Evolutionary conservation across 2,888 invertebrate genomes (phyloP), one percentile per base, ranked within the genome.

Genomic region (Drosophila longiperda): DNA sequence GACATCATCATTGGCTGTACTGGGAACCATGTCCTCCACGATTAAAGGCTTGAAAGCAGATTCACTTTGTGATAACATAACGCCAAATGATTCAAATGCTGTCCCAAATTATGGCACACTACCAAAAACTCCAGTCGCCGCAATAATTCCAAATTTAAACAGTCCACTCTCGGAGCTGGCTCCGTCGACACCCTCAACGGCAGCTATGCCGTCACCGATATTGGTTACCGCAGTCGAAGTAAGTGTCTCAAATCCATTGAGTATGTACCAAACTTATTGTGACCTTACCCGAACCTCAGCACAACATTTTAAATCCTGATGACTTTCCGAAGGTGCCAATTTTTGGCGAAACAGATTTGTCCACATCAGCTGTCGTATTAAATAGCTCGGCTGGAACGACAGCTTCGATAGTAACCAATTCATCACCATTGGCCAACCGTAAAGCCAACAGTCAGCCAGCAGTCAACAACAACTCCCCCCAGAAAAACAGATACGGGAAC

Each of bases 331-430:
- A 81, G 57, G 68, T 83, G 40, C 84, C 90, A 52, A 68, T 70
- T 32, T 54, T 77, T 29, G 72, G 68, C 11, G 84, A 86, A 17
- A 66, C 66, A 23, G 87, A 88, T 40, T 5, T 79, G 17, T 73
- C 80, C 29, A 65, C 69, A 42, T 75, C 78, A 12, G 70, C 77
- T 9, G 68, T 78, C 36, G 78, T 83, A 33, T 68, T 91, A 36
- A 85, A 91, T 67, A 82, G 82, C 57, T 89, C 90, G 59, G 81
- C 83, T 64, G 91, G 82, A 23, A 90, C 91, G 29, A 89, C 90
- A 38, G 79, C 80, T 49, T 91, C 91, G 38, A 82, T 83, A 76
- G 70, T 76, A 49, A 88, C 91, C 1, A 78, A 76, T 33, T 65
- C 90, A 48, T 82, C 89, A 50, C 76, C 89, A 53, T 48, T 73